Conservation (phyloP, 2,113 vertebrate species). For the Tachysurus fulvidraco region DNA sequence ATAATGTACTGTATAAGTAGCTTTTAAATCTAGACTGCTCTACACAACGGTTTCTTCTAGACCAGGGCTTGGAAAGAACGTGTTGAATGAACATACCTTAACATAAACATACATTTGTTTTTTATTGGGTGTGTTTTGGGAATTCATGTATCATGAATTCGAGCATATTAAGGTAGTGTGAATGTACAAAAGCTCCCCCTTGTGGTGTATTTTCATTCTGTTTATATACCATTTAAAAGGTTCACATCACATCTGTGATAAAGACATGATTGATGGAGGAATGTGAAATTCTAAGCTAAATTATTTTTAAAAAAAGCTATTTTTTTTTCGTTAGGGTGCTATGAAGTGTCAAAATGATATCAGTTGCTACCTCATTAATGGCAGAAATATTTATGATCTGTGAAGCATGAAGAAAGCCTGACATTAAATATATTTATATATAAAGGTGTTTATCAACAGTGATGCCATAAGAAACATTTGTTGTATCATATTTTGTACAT, state of each 20-base stretch:
- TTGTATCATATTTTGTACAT: not conserved
- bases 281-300: not conserved
- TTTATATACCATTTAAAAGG: no score
- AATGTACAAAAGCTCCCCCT: not conserved
- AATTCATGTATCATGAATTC: not conserved
- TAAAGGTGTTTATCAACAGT: slow-evolving; percentile 6
- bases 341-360: slow-evolving; percentile 1
- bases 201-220: not conserved
- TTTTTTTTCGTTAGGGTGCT: slow-evolving; percentile 2
- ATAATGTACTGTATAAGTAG: not conserved
- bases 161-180: not conserved
- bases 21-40: not conserved
- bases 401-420: not conserved
- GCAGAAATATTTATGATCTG: not conserved
- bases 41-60: not conserved
- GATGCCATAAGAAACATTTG: slow-evolving; percentile 9
- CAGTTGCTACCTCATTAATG: not conserved
- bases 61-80: not conserved
- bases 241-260: not conserved
- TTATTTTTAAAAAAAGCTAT: not conserved
- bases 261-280: not conserved
- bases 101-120: not conserved
- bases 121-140: not conserved
- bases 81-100: not conserved
- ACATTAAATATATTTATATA: not conserved